Base-by-base conservation (phyloP, 2,113 vertebrate genomes). In the Ceratotherium simum region DNA sequence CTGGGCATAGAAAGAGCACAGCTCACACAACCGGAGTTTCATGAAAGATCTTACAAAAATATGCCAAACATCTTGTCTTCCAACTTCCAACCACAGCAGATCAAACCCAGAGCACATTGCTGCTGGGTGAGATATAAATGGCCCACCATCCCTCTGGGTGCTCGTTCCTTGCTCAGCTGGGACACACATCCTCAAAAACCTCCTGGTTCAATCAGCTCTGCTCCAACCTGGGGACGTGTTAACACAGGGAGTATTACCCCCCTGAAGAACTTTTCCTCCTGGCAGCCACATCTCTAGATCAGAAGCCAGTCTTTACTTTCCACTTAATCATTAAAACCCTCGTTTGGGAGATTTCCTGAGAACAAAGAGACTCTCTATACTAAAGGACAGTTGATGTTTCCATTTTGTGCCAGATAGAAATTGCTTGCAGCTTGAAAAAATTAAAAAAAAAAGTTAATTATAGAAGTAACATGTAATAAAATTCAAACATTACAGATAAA, bases 291-390 rank as follows among this genome's bases (percentile, higher is more conserved):
- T 94, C 87, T 62, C 16, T 8, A 81, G 48, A 12, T 29, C 42
- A 92, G 79, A 92, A 86, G 81, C 42, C 10, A 56, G 56, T 65
- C 78, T 92, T 96, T 82, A 83, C 69, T 95, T 92, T 95, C 39
- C 85, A 54, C 96, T 96, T 93, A 89, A 91, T 81, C 54, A 96
- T 88, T 92, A 79, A 96, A 93, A 82, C 27, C 25, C 33, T 95
- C 33, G 46, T 86, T 94, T 36, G 42, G 73, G 73, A 25, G 31
- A 93, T 95, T 94, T 67, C 87, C 42, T 90, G 20, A n/a, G 86
- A 96, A 97, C 94, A 95, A 96, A 96, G 95, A 96, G 36, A 31
- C 39, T 93, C 76, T 95, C 75, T 96, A 39, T 95, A 36, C 78
- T 93, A 58, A 94, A 70, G n/a, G 46, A 29, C 81, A 92, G 48